Percentiles rank a stretch among this genome's conserved stretches.
phyloP scores from a whole-genome alignment of 2,888 invertebrate genomes.

The Acleris literana region DNA sequence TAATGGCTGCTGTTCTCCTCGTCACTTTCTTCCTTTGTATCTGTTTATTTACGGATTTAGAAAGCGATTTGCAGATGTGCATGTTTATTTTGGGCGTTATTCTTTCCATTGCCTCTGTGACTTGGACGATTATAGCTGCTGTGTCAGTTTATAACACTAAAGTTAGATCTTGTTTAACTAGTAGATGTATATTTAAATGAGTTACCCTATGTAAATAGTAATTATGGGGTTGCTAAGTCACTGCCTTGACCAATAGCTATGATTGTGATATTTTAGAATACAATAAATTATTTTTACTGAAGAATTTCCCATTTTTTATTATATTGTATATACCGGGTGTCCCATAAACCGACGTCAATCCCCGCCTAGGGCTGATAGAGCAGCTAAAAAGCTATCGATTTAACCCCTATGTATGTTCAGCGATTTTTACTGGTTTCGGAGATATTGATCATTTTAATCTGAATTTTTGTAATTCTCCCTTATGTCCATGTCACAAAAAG shows the following conservation, averaged over 20 bases:
- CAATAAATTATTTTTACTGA: conserved; percentile 23
- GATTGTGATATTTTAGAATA: conserved; percentile 25
- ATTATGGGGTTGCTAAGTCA: too few relatives aligned
- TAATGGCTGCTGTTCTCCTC: conserved; percentile 64
- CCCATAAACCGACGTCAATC: too few relatives aligned
- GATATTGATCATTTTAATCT: too few relatives aligned
- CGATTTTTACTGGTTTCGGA: too few relatives aligned
- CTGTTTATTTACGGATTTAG: conserved; percentile 55
- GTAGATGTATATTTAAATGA: conserved; percentile 45
- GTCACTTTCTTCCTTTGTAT: conserved; percentile 60
- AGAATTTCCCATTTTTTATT: not conserved
- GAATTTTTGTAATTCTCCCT: too few relatives aligned
- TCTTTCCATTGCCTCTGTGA: conserved; percentile 56
- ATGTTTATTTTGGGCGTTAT: conserved; percentile 64
- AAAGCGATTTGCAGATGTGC: conserved; percentile 59
- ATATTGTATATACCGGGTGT: too few relatives aligned
- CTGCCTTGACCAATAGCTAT: not conserved
- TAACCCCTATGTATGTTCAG: too few relatives aligned
- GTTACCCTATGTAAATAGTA: not conserved
- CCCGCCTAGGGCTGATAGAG: too few relatives aligned
- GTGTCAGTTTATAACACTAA: conserved; percentile 62
- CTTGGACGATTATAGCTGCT: conserved; percentile 63
- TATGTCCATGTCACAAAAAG: too few relatives aligned
- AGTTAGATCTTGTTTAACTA: conserved; percentile 56
- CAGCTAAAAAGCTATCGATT: too few relatives aligned